Evolutionary conservation across 2,797 vertebrate species (phyloP), one percentile per base, ranked within the genome.

Genomic region (Ispidina lecontei): DNA sequence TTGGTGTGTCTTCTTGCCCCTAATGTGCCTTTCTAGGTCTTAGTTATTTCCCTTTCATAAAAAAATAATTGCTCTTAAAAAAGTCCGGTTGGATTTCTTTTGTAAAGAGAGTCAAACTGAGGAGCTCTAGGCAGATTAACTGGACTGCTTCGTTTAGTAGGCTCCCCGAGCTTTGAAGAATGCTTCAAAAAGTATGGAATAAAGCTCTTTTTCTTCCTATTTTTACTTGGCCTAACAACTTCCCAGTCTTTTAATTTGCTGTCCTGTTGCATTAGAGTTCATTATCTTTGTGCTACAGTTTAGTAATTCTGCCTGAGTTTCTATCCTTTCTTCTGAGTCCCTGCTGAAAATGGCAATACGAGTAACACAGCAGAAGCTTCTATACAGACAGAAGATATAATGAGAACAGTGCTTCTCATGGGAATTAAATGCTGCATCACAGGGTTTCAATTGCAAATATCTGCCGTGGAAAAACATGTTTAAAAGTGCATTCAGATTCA

Each of bases 241-340:
- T 90, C 80, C 90, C 83, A 96, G 93, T 91, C 94, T 96, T 97
- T 93, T 96, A 94, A 94, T 96, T 94, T 97, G 93, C 95, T 96
- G 85, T 96, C 91, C 81, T 94, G 72, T 96, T 97, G 95, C 92
- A 95, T 67, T 95, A 51, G 89, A 93, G 74, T 95, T 97, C 94
- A 96, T 97, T 97, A 96, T 97, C 94, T 96, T 97, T 96, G 91
- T 96, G 91, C 94, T 97, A 93, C 89, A 94, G 94, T 94, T 97
- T 97, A 93, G 91, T 85, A 91, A 96, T 96, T 97, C 95, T 95
- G 91, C 69, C 92, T 94, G 93, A 95, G 94, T 97, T 94, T 94
- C 90, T 72, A 91, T 95, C 93, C 94, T 96, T 90, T 94, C 88
- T 90, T 84, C 87, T 46, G 84, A 91, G 90, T 93, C 95, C 86